These are phyloP conservation scores for Poeciliopsis occidentalis DNA, from an alignment of 2,113 vertebrate species.

Conservation along the genomic window DNA sequence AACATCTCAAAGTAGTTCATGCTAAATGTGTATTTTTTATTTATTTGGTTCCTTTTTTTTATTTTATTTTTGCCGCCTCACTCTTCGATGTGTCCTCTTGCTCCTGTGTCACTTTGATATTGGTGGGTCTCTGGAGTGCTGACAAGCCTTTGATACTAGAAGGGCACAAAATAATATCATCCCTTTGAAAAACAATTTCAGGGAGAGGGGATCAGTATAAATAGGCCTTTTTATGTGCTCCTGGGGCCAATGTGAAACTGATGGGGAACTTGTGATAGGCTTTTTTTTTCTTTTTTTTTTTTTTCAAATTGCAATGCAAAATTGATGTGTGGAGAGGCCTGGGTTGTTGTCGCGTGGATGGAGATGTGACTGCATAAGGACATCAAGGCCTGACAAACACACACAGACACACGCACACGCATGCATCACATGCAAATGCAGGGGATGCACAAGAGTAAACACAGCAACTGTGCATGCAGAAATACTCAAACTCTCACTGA, in stretches of 20 bases:
- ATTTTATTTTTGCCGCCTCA: slow-evolving; percentile 21
- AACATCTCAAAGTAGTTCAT: slow-evolving; percentile 78
- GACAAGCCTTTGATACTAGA: slow-evolving; percentile 79
- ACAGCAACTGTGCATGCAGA: slow-evolving; percentile 3
- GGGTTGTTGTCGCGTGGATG: slow-evolving; percentile 73
- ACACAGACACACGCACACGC: slow-evolving; percentile 12
- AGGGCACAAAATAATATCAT: slow-evolving; percentile 81
- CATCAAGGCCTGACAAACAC: slow-evolving; percentile 71
- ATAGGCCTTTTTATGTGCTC: slow-evolving; percentile 80
- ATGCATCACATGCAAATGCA: slow-evolving; percentile 38
- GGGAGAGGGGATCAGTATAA: slow-evolving; percentile 81
- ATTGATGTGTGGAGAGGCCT: slow-evolving; percentile 80
- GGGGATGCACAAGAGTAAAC: slow-evolving; percentile 29
- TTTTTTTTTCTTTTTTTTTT: slow-evolving; percentile 7
- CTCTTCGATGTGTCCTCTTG: slow-evolving; percentile 69
- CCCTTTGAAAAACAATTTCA: slow-evolving; percentile 84
- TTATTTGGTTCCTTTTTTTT: background rate
- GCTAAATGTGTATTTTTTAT: slow-evolving; percentile 55
- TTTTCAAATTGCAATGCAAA: slow-evolving; percentile 83
- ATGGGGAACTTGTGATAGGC: slow-evolving; percentile 79
- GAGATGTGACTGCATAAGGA: slow-evolving; percentile 80
- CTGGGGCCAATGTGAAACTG: slow-evolving; percentile 76
- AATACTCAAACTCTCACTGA: slow-evolving; percentile 8
- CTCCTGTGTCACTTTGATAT: slow-evolving; percentile 80
- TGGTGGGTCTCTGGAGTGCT: slow-evolving; percentile 72